These are phyloP conservation scores for Apodemia zela DNA, from an alignment of 2,888 invertebrate species.

Conservation along the genomic window DNA sequence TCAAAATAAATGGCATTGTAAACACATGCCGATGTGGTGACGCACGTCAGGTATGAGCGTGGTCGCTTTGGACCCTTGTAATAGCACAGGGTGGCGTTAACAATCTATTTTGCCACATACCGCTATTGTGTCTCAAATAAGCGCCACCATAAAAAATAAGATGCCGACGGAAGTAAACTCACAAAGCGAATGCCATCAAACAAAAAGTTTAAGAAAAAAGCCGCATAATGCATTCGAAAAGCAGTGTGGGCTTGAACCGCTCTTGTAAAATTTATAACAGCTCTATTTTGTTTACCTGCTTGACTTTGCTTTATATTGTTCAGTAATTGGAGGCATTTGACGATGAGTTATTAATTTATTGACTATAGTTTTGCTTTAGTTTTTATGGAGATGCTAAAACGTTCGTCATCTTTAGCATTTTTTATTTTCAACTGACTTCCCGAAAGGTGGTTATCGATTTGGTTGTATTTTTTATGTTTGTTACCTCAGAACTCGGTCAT, in stretches of 20 bases:
- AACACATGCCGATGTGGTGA: conserved; percentile 38
- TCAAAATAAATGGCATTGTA: conserved; percentile 31
- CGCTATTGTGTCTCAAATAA: conserved; percentile 64
- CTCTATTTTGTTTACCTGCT: conserved; percentile 79
- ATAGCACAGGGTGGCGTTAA: conserved; percentile 49
- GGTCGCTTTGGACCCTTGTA: conserved; percentile 25
- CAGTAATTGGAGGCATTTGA: conserved; percentile 74
- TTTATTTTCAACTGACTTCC: background rate
- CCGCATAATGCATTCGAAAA: conserved; percentile 68
- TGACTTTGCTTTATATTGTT: conserved; percentile 67
- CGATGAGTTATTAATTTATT: conserved; percentile 80
- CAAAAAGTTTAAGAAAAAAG: conserved; percentile 70
- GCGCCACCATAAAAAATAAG: conserved; percentile 71
- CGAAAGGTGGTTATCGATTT: too few relatives aligned
- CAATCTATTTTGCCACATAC: conserved; percentile 44
- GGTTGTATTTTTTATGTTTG: too few relatives aligned
- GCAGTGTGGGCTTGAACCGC: conserved; percentile 59
- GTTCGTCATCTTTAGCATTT: conserved; percentile 38
- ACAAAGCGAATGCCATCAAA: conserved; percentile 73
- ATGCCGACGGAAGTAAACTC: conserved; percentile 71
- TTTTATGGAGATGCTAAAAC: conserved; percentile 77
- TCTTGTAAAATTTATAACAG: conserved; percentile 78
- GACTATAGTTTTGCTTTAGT: conserved; percentile 63
- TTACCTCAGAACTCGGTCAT: too few relatives aligned
- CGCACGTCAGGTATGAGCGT: conserved; percentile 37